Conservation (phyloP, 2,888 invertebrate genomes). For the Papilio gigon region DNA sequence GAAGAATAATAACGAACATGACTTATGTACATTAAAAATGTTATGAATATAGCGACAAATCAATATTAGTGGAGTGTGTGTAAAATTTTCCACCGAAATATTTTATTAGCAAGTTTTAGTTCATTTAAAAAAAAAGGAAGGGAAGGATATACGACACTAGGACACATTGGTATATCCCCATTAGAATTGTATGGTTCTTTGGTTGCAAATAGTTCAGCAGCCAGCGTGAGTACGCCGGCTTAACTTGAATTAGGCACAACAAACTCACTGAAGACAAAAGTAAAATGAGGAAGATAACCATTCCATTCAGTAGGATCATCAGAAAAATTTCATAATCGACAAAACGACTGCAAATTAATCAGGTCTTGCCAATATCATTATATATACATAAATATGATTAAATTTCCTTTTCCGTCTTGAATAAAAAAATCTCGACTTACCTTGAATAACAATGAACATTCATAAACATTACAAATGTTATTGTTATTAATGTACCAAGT, state of each 20-base stretch:
- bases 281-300: not conserved
- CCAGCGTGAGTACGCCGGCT: not conserved
- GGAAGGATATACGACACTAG: not conserved
- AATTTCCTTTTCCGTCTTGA: not conserved
- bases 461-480: slow-evolving; percentile 35
- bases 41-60: not conserved
- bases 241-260: not conserved
- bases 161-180: not conserved
- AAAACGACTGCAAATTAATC: not conserved
- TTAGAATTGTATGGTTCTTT: not conserved
- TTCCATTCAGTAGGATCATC: not conserved
- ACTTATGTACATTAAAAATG: not conserved
- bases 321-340: not conserved
- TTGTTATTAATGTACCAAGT: slow-evolving; percentile 13
- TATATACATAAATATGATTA: no score
- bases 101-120: not conserved
- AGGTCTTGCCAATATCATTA: not conserved
- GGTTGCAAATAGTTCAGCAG: not conserved
- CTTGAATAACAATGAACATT: slow-evolving; percentile 31
- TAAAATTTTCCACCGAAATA: not conserved
- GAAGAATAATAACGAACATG: not conserved
- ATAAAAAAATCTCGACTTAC: slow-evolving; percentile 18
- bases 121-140: no score
- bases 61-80: not conserved
- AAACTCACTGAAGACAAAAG: not conserved